A percentile compares a stretch with the other conserved stretches of the same genome.
These are phyloP conservation scores for Paratrypauchen microcephalus DNA, from an alignment of 2,797 vertebrate genomes.

Conservation along the genomic window DNA sequence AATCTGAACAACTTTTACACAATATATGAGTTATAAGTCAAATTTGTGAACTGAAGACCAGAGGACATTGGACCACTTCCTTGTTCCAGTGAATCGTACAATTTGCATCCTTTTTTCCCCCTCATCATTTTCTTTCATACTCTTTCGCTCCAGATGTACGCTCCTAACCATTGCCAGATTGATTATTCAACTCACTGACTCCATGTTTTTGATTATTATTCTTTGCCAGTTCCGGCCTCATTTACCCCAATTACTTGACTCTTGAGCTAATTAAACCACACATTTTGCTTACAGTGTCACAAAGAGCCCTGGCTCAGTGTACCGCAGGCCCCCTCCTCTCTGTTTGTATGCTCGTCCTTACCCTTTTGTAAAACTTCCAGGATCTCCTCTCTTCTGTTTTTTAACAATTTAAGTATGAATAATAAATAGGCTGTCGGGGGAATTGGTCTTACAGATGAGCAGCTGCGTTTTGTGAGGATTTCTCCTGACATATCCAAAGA, in stretches of 20 bases:
- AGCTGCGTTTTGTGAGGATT: constrained; percentile 67
- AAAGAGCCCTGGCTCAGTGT: constrained; percentile 48
- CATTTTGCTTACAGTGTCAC: constrained; percentile 46
- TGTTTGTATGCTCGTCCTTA: constrained; percentile 59
- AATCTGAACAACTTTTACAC: neutral
- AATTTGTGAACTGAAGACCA: neutral
- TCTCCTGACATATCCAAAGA: constrained; percentile 45
- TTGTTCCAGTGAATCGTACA: constrained; percentile 14
- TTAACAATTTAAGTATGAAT: constrained; percentile 56
- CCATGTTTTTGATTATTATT: constrained; percentile 56
- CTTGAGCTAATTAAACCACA: constrained; percentile 58
- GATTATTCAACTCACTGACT: constrained; percentile 42
- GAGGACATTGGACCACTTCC: constrained; percentile 7
- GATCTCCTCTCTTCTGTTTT: constrained; percentile 50
- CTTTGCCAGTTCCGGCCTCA: constrained; percentile 50
- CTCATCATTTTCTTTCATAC: constrained; percentile 24
- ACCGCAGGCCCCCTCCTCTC: constrained; percentile 48
- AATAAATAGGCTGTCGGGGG: constrained; percentile 66
- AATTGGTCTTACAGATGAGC: constrained; percentile 65
- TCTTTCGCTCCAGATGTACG: constrained; percentile 42
- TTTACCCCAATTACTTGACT: constrained; percentile 55
- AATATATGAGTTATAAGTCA: neutral
- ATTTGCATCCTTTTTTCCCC: constrained; percentile 25
- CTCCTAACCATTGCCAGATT: constrained; percentile 31
- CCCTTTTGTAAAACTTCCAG: constrained; percentile 50